These are phyloP conservation scores for Trissolcus basalis DNA, from an alignment of 1,140 invertebrate genomes.

Conservation along the genomic window DNA sequence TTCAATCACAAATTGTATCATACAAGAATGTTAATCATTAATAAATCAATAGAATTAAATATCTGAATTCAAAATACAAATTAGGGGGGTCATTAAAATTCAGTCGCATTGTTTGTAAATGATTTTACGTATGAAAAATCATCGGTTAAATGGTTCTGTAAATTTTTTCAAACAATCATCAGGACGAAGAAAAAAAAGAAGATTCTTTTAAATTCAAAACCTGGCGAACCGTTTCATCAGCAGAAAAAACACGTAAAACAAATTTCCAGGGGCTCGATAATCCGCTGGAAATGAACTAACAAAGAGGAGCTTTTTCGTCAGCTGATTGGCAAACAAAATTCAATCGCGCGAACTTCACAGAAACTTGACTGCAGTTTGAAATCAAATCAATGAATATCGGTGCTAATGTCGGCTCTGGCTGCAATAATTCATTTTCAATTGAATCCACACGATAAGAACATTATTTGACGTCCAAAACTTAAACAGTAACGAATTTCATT, in stretches of 20 bases:
- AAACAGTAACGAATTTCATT: too few species aligned
- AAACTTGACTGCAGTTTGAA: background rate
- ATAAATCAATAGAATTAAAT: too few species aligned
- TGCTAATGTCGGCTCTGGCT: background rate
- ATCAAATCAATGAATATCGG: slow-evolving; percentile 8
- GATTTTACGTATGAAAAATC: background rate
- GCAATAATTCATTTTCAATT: slow-evolving; percentile 8
- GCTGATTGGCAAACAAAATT: slow-evolving; percentile 11
- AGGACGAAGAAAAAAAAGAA: too few species aligned
- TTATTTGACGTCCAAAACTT: too few species aligned
- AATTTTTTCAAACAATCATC: too few species aligned
- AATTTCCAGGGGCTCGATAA: background rate
- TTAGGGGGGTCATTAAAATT: too few species aligned
- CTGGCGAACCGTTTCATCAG: background rate
- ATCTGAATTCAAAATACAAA: too few species aligned
- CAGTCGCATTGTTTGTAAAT: background rate
- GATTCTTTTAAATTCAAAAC: too few species aligned
- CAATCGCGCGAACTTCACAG: background rate
- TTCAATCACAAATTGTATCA: too few species aligned
- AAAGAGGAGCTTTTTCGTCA: slow-evolving; percentile 1
- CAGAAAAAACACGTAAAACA: background rate
- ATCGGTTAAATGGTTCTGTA: too few species aligned
- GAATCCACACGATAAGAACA: background rate
- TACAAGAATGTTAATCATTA: too few species aligned
- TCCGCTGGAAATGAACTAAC: slow-evolving; percentile 2